Conservation (phyloP, 2,888 invertebrate genomes). For the Octodonta nipae region DNA sequence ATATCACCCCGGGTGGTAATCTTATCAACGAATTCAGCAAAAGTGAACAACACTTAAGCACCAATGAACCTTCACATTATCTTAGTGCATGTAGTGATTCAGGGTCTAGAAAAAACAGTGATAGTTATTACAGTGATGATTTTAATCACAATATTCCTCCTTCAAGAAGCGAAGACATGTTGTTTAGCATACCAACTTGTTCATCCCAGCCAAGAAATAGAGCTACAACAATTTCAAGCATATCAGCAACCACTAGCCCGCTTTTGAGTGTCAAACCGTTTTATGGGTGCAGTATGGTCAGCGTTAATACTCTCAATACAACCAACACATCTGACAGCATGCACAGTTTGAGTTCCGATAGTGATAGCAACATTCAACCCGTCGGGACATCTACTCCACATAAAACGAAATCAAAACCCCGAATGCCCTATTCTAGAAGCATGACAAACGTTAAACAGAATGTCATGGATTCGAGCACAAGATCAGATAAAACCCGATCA, state of each 20-base stretch:
- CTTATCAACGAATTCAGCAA: constrained; percentile 58
- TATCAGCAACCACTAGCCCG: constrained; percentile 58
- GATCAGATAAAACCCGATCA: constrained; percentile 23
- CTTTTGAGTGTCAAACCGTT: constrained; percentile 48
- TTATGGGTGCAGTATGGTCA: constrained; percentile 50
- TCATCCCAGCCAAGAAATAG: constrained; percentile 20
- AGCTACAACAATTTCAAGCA: constrained; percentile 44
- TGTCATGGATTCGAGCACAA: constrained; percentile 19
- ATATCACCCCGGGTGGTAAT: constrained; percentile 35
- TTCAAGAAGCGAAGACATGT: constrained; percentile 67
- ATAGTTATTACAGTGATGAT: constrained; percentile 29
- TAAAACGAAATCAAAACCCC: constrained; percentile 35
- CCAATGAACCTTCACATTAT: constrained; percentile 44
- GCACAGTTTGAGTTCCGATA: constrained; percentile 53
- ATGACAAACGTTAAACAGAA: constrained; percentile 47
- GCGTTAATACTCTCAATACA: constrained; percentile 46
- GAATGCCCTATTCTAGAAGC: constrained; percentile 47
- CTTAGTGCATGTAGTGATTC: constrained; percentile 38
- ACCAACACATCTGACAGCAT: constrained; percentile 49
- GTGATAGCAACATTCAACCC: constrained; percentile 47
- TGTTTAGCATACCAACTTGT: constrained; percentile 34
- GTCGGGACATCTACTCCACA: constrained; percentile 40
- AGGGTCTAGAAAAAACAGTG: constrained; percentile 32
- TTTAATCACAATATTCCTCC: constrained; percentile 48
- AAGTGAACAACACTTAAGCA: constrained; percentile 63